Evolutionary conservation across 2,113 vertebrate genomes (phyloP).

Genomic region (Sphaerodactylus townsendi): DNA sequence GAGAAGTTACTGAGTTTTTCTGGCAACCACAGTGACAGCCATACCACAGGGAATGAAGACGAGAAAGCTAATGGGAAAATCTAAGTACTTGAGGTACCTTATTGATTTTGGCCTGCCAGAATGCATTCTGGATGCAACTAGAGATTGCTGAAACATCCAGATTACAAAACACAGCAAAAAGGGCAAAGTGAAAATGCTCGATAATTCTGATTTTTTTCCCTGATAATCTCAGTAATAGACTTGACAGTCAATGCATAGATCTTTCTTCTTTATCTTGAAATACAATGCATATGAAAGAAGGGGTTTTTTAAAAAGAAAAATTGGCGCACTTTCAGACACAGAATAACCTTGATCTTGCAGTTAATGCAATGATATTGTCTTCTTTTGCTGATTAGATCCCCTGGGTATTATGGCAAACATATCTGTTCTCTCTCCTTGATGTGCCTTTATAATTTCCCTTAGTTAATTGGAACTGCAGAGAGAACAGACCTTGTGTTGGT

Average conservation of each 20-base stretch:
- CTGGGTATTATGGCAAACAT: slow-evolving; percentile 3
- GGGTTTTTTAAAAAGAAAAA: not conserved
- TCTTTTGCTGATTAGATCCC: slow-evolving; percentile 14
- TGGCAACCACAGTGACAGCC: slow-evolving; percentile 1
- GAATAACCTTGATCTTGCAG: slow-evolving; percentile 3
- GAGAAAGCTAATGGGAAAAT: slow-evolving; percentile 52
- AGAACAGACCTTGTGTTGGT: slow-evolving; percentile 21
- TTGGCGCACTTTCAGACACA: not conserved
- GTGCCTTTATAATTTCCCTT: not conserved
- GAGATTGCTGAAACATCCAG: slow-evolving; percentile 49
- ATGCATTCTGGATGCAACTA: slow-evolving; percentile 43
- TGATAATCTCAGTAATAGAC: slow-evolving; percentile 8
- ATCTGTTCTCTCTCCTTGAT: slow-evolving; percentile 25
- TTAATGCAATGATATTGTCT: slow-evolving; percentile 30
- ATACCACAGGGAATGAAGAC: slow-evolving; percentile 25
- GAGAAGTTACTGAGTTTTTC: slow-evolving; percentile 27
- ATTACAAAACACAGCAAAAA: not conserved
- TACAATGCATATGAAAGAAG: not conserved
- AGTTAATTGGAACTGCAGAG: slow-evolving; percentile 4
- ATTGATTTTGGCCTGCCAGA: slow-evolving; percentile 54
- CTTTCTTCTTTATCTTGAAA: slow-evolving; percentile 7
- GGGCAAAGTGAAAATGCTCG: slow-evolving; percentile 1
- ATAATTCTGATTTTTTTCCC: slow-evolving; percentile 12
- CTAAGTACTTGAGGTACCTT: slow-evolving; percentile 10
- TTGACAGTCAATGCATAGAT: not conserved